Evolutionary conservation across 2,113 vertebrate genomes (phyloP).

Genomic region (human (Homo sapiens)): DNA sequence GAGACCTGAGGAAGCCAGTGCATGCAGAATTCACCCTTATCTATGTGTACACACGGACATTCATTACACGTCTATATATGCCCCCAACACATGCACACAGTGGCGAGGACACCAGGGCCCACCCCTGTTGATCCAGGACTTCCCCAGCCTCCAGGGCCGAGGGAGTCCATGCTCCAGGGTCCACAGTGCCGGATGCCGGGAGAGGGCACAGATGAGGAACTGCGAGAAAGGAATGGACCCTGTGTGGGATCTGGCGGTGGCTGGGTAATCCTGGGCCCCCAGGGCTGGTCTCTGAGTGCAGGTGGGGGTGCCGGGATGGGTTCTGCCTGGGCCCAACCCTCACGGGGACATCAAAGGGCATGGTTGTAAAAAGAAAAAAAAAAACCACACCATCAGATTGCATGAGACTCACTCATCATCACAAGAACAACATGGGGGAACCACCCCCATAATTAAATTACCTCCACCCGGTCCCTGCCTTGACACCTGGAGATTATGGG

Average conservation of each 20-base stretch:
- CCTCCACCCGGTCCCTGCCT: too few relatives aligned
- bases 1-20: conserved; percentile 82
- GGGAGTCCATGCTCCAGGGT: not conserved
- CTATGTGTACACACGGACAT: conserved; percentile 73
- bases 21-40: conserved; percentile 77
- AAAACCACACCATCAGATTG: too few relatives aligned
- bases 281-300: not conserved
- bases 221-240: not conserved
- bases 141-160: not conserved
- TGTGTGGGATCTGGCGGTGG: not conserved
- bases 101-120: not conserved
- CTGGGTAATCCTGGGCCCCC: not conserved
- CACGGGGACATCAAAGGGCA: not conserved
- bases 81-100: not conserved
- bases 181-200: too few relatives aligned
- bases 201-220: too few relatives aligned
- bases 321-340: not conserved
- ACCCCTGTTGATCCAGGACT: not conserved
- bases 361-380: too few relatives aligned
- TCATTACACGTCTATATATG: not conserved
- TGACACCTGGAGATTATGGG: too few relatives aligned
- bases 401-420: too few relatives aligned
- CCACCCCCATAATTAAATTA: too few relatives aligned
- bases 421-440: too few relatives aligned
- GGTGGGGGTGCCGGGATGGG: not conserved